Evolutionary conservation across 2,113 vertebrate genomes (phyloP).

Genomic region (Hippocampus guttulatus): DNA sequence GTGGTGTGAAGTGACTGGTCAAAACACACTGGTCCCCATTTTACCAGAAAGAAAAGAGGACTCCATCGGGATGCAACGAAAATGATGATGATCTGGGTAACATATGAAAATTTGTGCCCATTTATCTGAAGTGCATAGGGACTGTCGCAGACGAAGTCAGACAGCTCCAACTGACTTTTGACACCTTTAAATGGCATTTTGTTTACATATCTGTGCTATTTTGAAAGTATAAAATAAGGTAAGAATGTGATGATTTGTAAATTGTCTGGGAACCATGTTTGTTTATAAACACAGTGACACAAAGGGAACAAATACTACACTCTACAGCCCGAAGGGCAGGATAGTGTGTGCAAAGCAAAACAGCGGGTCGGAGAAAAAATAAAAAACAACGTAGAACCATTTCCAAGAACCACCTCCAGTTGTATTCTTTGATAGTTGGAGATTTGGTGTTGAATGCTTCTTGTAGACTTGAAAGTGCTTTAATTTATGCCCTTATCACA

Average conservation of each 20-base stretch:
- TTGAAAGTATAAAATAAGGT: background rate
- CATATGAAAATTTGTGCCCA: constrained; percentile 21
- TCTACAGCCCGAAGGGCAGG: constrained; percentile 17
- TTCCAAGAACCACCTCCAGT: background rate
- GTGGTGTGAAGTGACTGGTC: background rate
- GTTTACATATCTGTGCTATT: background rate
- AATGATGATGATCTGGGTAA: background rate
- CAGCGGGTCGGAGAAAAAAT: background rate
- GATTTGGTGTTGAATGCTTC: background rate
- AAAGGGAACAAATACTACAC: background rate
- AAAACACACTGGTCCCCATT: too few relatives aligned
- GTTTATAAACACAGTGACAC: too few relatives aligned
- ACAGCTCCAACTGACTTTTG: constrained; percentile 26
- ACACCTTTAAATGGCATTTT: constrained; percentile 19
- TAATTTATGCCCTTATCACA: background rate
- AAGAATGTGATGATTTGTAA: background rate
- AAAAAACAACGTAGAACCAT: background rate
- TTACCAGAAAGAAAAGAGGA: background rate
- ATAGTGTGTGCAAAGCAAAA: background rate
- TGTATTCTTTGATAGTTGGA: background rate
- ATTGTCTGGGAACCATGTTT: background rate
- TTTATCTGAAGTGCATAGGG: constrained; percentile 42
- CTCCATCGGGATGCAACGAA: background rate
- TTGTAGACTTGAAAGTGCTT: background rate
- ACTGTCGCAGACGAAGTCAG: constrained; percentile 48